Base-by-base conservation (phyloP, 2,797 vertebrate genomes). In the Kryptolebias ocellatus region DNA sequence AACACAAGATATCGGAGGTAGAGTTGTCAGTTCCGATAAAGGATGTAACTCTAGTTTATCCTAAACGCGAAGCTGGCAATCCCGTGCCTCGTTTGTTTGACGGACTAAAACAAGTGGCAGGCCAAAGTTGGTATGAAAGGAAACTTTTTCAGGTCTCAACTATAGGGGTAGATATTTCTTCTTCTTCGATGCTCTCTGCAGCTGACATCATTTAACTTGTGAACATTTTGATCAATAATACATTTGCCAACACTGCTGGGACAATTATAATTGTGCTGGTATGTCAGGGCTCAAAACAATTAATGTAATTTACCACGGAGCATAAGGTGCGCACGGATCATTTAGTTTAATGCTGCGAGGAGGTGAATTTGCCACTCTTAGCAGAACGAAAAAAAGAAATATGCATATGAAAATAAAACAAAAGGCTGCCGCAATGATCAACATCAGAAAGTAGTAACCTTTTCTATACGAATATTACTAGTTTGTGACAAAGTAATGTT, bases 141-240 rank as follows among this genome's bases (percentile, higher is more conserved):
- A 42, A 12, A 5, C 54, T 70, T 81, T 66, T 31, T 55, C 66
- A 39, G 39, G 11, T 42, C 11, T 42, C 11, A 12, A 42, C 39
- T 4, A 24, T 24, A 24, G 2, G n/a, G 31, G 16, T 64, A 76
- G 81, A 63, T 37, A 18, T 75, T 58, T 83, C 53, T 61, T 34
- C 57, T 60, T 66, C 50, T 51, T 50, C 57, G 12, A 44, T 42
- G 27, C 55, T 53, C 74, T 51, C 58, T 37, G 49, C 79, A 70
- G 69, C 71, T 66, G 60, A 82, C 83, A 84, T 84, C 29, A 72
- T 89, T 89, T 89, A 83, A 85, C 74, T 28, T 60, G 69, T 20
- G 65, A 85, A 70, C 77, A 70, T 85, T 87, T 88, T 87, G 81
- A 92, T 92, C 89, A 87, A 91, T 90, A 92, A 83, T 84, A 87